phyloP scores from a whole-genome alignment of 2,113 vertebrate genomes.

The Tyto alba region DNA sequence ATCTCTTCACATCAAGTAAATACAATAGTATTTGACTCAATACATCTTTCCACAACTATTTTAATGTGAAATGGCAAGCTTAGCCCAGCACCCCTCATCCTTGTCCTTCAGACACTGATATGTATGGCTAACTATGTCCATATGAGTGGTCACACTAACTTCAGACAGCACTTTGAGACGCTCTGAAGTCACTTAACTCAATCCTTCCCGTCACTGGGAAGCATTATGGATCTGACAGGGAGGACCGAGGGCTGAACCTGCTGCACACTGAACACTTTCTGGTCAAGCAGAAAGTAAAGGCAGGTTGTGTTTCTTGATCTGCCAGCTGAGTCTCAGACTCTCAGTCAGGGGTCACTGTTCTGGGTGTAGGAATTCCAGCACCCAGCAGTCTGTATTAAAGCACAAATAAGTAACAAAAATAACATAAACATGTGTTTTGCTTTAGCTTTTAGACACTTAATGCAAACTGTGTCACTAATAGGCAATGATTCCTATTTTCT shows the following conservation, averaged over 20 bases:
- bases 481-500: not conserved
- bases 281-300: not conserved
- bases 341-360: not conserved
- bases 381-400: not conserved
- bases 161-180: not conserved
- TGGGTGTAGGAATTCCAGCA: not conserved
- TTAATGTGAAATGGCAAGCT: slow-evolving; percentile 28
- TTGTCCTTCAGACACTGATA: not conserved
- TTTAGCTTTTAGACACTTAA: not conserved
- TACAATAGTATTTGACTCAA: not conserved
- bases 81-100: not conserved
- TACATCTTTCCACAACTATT: not conserved
- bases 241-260: not conserved
- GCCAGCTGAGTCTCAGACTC: not conserved
- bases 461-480: not conserved
- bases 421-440: not conserved
- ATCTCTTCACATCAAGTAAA: not conserved
- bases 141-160: slow-evolving; percentile 15
- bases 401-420: not conserved
- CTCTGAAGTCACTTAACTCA: slow-evolving; percentile 24
- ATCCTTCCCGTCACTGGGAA: not conserved
- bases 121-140: slow-evolving; percentile 4
- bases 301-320: not conserved
- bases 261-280: fast-evolving
- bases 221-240: not conserved